Conservation (phyloP, 2,888 invertebrate genomes). For the Syrphus vitripennis region DNA sequence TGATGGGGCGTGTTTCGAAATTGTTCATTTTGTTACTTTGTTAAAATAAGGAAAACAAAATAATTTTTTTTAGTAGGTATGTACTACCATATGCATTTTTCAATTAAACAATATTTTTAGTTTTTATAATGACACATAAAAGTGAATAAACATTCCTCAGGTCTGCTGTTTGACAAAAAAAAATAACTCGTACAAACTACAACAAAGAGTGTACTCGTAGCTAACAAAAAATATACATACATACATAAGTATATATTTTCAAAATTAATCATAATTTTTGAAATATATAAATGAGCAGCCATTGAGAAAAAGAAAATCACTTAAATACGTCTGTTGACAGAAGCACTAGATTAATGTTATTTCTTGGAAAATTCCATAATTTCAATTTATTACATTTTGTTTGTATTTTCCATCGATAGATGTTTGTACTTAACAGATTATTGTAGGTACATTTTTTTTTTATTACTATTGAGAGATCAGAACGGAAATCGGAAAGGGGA, state of each 20-base stretch:
- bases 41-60: not conserved
- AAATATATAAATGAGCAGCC: not conserved
- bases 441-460: no score
- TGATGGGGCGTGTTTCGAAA: not conserved
- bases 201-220: not conserved
- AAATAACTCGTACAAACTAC: not conserved
- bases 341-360: not conserved
- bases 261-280: not conserved
- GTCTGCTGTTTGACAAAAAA: not conserved
- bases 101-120: not conserved
- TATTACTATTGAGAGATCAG: no score
- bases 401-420: no score
- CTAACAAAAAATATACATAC: no score
- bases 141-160: not conserved
- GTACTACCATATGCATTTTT: constrained; percentile 15
- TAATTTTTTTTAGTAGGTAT: no score
- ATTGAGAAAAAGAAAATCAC: not conserved
- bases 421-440: no score
- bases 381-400: not conserved
- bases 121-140: no score
- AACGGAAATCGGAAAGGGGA: no score
- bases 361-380: not conserved
- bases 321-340: not conserved
- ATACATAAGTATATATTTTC: not conserved
- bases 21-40: constrained; percentile 2